Evolutionary conservation across 64 coral and sea anemone genomes (phyloP), one percentile per base, ranked within the genome.

Genomic region (Actinia tenebrosa): DNA sequence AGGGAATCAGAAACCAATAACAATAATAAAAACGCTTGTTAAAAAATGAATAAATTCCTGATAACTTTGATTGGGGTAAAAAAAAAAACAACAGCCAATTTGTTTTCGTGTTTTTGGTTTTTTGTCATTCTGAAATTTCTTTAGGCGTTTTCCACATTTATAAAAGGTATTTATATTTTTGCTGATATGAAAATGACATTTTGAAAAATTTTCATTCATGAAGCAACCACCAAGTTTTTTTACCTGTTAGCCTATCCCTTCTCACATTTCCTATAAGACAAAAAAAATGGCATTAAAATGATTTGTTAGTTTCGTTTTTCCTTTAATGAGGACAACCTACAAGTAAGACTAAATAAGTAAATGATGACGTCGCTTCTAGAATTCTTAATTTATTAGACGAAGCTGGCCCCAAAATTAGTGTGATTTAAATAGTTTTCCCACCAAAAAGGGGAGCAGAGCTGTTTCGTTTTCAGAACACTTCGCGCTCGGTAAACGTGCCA

Each of bases 161-260:
- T 6, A 66, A 66, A 66, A 10, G 4, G 4, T 66, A 2, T 8
- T 66, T 66, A 9, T 3, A n/a, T 7, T 66, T 66, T 66, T 20
- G 3, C 22, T 20, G 3, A 20, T 6, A 66, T 23, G 10, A 23
- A n/a, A 1, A n/a, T 66, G n/a, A 66, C 7, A 23, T 7, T 66
- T 23, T 66, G 30, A 37, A 37, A 37, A 37, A 7, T 66, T 23
- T 20, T 66, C 5, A 66, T n/a, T 66, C 15, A 7, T 66, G 17
- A 61, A 23, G 19, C n/a, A n/a, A 66, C 63, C 10, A 20, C 19
- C 63, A 23, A 22, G 19, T 66, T 26, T 44, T 44, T 42, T 79
- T 79, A 79, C 77, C 77, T 79, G 27, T 5, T 37, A 79, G 10
- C 27, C 77, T 79, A 47, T 79, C 77, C 45, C 77, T 79, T 45